Conservation (phyloP, 2,797 vertebrate species). For the Dromococcyx pavoninus region DNA sequence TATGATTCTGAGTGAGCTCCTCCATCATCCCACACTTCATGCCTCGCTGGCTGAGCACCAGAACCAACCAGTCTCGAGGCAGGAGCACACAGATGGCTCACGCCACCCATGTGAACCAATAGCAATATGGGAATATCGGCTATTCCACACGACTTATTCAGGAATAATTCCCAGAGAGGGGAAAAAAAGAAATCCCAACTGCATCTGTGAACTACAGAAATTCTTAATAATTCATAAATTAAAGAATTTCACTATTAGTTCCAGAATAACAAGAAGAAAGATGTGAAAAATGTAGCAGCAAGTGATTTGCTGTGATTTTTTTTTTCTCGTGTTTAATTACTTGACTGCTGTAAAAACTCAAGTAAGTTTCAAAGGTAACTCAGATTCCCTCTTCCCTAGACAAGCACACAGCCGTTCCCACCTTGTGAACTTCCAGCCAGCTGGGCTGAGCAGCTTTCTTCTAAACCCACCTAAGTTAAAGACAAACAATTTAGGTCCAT, state of each 20-base stretch:
- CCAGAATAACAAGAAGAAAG: neutral
- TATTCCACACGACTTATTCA: neutral
- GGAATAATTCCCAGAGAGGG: neutral
- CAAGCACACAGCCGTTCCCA: slow-evolving; percentile 30
- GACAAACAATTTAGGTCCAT: slow-evolving; percentile 69
- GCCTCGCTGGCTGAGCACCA: neutral
- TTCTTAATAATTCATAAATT: neutral
- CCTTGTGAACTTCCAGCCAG: slow-evolving; percentile 40
- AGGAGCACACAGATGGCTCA: neutral
- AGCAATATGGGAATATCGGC: neutral
- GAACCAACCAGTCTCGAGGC: neutral
- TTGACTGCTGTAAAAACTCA: slow-evolving; percentile 17
- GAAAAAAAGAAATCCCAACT: neutral
- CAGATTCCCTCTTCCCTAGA: neutral
- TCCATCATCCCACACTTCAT: neutral
- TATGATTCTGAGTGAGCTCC: neutral
- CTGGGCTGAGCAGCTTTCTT: slow-evolving; percentile 62
- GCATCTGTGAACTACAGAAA: neutral
- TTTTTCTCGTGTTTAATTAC: slow-evolving; percentile 40
- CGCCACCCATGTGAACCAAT: neutral
- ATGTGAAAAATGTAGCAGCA: neutral
- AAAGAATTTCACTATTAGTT: neutral
- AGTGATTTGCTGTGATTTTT: neutral
- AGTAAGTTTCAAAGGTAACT: slow-evolving; percentile 34
- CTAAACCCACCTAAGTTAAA: slow-evolving; percentile 62